A percentile compares a stretch with the other conserved stretches of the same genome.
Conservation (phyloP, 2,888 invertebrate species). For the Linnaemya vulpina region DNA sequence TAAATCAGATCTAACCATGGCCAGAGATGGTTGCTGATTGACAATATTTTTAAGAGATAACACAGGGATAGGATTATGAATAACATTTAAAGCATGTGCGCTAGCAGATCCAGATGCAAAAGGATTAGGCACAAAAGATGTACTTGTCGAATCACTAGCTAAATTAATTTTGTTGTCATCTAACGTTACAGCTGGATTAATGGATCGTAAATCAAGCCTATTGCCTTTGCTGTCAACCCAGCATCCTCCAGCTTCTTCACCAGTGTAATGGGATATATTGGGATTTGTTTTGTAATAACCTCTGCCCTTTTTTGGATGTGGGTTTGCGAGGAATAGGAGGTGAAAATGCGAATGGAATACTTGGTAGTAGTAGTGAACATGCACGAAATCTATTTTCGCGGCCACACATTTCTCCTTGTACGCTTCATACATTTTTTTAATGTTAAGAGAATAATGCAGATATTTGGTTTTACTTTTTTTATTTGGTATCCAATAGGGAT, state of each 20-base stretch:
- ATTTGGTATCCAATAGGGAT: slow-evolving; percentile 73
- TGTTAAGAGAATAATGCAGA: slow-evolving; percentile 71
- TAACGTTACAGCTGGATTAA: slow-evolving; percentile 39
- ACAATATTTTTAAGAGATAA: slow-evolving; percentile 9
- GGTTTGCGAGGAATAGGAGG: slow-evolving; percentile 67
- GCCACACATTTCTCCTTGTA: slow-evolving; percentile 70
- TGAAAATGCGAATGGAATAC: slow-evolving; percentile 72
- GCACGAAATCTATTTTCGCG: slow-evolving; percentile 57
- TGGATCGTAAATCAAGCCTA: slow-evolving; percentile 49
- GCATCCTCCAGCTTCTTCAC: slow-evolving; percentile 71
- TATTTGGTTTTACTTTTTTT: slow-evolving; percentile 72
- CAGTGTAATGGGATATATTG: slow-evolving; percentile 72
- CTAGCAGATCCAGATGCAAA: slow-evolving; percentile 8
- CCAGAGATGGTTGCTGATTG: not conserved
- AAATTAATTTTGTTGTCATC: not conserved
- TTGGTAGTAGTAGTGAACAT: slow-evolving; percentile 63
- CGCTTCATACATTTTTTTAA: slow-evolving; percentile 71
- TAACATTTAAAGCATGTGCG: not conserved
- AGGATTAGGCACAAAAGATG: slow-evolving; percentile 2
- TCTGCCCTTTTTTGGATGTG: slow-evolving; percentile 28
- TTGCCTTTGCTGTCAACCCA: slow-evolving; percentile 67
- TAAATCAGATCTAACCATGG: slow-evolving; percentile 22
- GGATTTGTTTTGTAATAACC: slow-evolving; percentile 65
- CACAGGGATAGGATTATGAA: not conserved
- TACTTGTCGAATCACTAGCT: not conserved